These are phyloP conservation scores for Forficula auricularia DNA, from an alignment of 1,140 invertebrate genomes.

Conservation along the genomic window DNA sequence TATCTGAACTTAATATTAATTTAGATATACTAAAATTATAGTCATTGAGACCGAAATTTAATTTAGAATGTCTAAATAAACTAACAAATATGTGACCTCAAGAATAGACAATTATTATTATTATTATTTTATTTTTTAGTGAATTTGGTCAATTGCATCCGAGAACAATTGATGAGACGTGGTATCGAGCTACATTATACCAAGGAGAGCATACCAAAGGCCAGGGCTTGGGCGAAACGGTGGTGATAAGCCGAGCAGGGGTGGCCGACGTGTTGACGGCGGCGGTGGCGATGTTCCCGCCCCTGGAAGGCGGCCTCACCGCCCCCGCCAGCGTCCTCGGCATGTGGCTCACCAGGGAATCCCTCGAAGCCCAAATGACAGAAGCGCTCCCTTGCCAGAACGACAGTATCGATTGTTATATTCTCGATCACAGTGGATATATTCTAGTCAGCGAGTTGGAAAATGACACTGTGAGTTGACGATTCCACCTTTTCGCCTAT, in stretches of 20 bases:
- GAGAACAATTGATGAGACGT: constrained; percentile 71
- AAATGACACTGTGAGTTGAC: constrained; percentile 35
- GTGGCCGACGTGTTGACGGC: constrained; percentile 40
- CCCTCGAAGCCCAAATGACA: too few species aligned
- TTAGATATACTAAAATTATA: too few species aligned
- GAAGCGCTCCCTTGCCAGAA: too few species aligned
- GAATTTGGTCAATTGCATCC: constrained; percentile 63
- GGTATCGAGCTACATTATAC: constrained; percentile 54
- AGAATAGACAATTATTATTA: too few species aligned
- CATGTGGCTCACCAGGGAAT: too few species aligned
- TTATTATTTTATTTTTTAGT: constrained; percentile 25
- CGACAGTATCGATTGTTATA: constrained; percentile 46
- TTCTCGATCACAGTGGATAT: constrained; percentile 79
- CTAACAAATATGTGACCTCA: too few species aligned
- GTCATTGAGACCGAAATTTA: too few species aligned
- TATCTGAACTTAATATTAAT: too few species aligned
- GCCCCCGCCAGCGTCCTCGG: constrained; percentile 68
- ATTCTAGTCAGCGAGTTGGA: constrained; percentile 55
- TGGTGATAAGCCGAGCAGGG: too few species aligned
- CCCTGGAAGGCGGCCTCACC: constrained; percentile 47
- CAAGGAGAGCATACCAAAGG: background rate
- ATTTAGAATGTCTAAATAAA: too few species aligned
- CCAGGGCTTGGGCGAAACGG: too few species aligned
- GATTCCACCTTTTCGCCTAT: too few species aligned
- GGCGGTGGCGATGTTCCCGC: constrained; percentile 66